Base-by-base conservation (phyloP, 2,113 vertebrate species). In the Thomomys bottae region DNA sequence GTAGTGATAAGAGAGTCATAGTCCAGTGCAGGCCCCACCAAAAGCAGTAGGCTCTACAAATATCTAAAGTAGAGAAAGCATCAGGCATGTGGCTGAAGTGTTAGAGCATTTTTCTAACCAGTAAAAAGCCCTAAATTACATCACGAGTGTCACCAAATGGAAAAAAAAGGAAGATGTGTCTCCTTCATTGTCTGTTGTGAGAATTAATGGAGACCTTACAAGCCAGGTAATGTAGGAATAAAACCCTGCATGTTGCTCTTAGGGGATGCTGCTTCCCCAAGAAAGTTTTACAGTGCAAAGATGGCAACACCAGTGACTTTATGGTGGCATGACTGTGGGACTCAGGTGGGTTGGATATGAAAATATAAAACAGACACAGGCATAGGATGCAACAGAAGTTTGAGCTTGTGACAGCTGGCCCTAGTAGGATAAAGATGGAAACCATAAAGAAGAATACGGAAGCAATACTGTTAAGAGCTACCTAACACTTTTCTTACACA, bases 361-460 rank as follows among this genome's bases (percentile, higher is more conserved):
- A 36, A 82, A 18, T 68, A 34, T 54, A 18, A 54, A 54, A 54
- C 24, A 76, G 30, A 72, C 14, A 24, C 6, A 32, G 45, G 11
- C 12, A 49, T 17, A 70, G 32, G 23, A 32, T 1, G 3, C 1
- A 17, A 3, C 3, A 2, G 68, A 70, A 67, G 1, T 26, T 4
- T 63, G 28, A n/a, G 17, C 67, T 63, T 70, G 11, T 5, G 2
- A 17, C 26, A 42, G 30, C 7, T 0, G 0, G 28, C 30, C 24
- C 24, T 81, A 73, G 5, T 24, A 68, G 64, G 30, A 28, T 18
- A 66, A 40, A 94, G 64, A 75, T 10, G 14, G 70, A 84, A 54
- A 38, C 24, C 10, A 10, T 34, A 73, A 82, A 93, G 42, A 3
- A 84, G 17, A 82, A 54, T 54, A 54, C 14, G 18, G 49, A 54